Conservation (phyloP, 2,888 invertebrate genomes). For the Adelphocoris suturalis region DNA sequence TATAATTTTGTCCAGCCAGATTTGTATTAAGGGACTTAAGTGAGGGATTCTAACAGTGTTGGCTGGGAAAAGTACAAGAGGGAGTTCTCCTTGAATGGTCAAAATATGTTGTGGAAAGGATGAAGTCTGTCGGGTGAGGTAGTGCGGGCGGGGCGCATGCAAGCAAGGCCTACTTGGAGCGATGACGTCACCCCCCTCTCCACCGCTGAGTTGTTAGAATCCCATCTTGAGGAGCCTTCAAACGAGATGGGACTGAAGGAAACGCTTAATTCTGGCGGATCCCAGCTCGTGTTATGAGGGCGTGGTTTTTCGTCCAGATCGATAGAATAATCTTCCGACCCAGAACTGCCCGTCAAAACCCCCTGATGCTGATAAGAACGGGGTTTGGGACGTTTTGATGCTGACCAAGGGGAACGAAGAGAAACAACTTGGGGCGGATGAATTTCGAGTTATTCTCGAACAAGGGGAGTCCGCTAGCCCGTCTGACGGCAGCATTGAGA, state of each 20-base stretch:
- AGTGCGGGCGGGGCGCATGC: conserved; percentile 10
- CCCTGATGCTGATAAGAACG: background rate
- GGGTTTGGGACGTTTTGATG: background rate
- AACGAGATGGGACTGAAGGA: conserved; percentile 15
- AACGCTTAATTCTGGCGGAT: conserved; percentile 16
- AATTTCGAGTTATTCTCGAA: too few species aligned
- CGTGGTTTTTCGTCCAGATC: conserved; percentile 39
- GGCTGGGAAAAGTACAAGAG: too few species aligned
- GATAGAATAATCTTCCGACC: conserved; percentile 47
- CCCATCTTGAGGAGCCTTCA: conserved; percentile 22
- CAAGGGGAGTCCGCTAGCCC: too few species aligned
- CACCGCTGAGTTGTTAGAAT: background rate
- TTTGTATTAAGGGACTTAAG: too few species aligned
- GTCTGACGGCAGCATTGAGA: too few species aligned
- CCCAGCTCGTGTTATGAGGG: conserved; percentile 32
- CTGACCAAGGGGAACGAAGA: too few species aligned
- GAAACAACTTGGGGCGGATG: too few species aligned
- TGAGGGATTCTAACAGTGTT: too few species aligned
- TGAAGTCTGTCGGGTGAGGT: too few species aligned
- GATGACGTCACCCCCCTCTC: conserved; percentile 15
- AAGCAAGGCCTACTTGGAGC: conserved; percentile 7
- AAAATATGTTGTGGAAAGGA: too few species aligned
- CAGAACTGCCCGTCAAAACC: conserved; percentile 23
- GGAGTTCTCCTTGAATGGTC: too few species aligned
- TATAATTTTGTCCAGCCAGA: too few species aligned